Percentiles rank a stretch among this genome's conserved stretches.
These are phyloP conservation scores for Panthera uncia DNA, from an alignment of 2,113 vertebrate genomes.

Conservation along the genomic window DNA sequence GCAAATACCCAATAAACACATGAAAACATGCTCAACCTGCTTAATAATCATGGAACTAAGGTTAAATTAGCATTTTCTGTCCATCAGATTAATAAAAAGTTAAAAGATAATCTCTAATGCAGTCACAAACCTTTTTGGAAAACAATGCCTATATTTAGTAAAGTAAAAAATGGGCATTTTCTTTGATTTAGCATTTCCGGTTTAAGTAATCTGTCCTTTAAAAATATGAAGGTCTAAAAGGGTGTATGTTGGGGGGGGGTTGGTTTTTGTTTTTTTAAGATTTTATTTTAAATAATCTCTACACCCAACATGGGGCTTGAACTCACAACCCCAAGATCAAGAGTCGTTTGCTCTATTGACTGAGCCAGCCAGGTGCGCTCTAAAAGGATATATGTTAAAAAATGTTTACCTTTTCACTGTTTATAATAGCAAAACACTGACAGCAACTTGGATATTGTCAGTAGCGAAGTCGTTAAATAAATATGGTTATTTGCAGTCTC, in stretches of 20 bases:
- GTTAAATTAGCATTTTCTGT: background rate
- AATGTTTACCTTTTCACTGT: background rate
- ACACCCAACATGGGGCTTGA: too few relatives aligned
- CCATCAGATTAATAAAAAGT: background rate
- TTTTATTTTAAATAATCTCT: too few relatives aligned
- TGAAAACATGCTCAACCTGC: background rate
- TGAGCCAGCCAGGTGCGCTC: too few relatives aligned
- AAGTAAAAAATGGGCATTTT: background rate
- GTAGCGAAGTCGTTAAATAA: background rate
- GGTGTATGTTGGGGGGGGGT: background rate
- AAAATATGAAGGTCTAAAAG: constrained; percentile 1
- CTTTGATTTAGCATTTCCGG: background rate
- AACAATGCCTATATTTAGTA: background rate
- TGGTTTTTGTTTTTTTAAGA: too few relatives aligned
- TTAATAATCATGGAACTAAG: background rate
- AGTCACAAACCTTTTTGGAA: constrained; percentile 4
- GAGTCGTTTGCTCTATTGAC: too few relatives aligned
- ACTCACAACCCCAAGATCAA: too few relatives aligned
- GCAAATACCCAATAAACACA: background rate
- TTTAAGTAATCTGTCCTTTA: background rate
- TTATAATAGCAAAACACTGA: background rate
- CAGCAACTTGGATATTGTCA: background rate
- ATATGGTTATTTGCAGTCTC: background rate
- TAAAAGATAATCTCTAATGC: background rate
- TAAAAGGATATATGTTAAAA: background rate